phyloP scores from a whole-genome alignment of 23 tunicate species.

The Oikopleura dioica region DNA sequence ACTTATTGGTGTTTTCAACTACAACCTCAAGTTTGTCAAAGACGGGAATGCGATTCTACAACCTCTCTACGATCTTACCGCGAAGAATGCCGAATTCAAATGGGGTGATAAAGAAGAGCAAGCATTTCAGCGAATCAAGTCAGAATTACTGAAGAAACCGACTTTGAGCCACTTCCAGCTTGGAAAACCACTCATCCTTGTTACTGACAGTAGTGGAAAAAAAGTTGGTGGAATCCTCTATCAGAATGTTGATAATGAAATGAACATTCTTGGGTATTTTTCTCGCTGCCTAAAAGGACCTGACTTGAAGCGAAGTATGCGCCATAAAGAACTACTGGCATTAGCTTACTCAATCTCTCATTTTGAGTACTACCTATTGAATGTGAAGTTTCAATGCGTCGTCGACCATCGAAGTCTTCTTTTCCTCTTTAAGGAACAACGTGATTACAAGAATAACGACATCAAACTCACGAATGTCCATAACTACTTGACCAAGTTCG shows the following conservation, averaged over 20 bases:
- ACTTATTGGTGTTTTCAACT: not conserved
- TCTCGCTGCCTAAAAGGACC: no score
- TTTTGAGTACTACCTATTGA: not conserved
- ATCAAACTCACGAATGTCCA: not conserved
- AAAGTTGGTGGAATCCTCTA: not conserved
- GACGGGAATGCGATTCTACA: not conserved
- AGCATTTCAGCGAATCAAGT: not conserved
- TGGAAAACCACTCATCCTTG: not conserved
- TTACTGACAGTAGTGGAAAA: not conserved
- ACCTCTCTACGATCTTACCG: not conserved
- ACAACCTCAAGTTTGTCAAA: not conserved
- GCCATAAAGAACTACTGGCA: not conserved
- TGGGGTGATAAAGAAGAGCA: not conserved
- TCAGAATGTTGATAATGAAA: no score
- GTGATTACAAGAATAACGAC: not conserved
- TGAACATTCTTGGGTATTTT: no score
- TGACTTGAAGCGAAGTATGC: no score
- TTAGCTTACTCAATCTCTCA: not conserved
- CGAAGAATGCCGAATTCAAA: not conserved
- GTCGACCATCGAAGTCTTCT: not conserved
- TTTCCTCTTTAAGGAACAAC: not conserved
- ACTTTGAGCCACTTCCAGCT: not conserved
- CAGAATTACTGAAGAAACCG: not conserved
- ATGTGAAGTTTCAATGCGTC: not conserved
- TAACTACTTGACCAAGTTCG: not conserved